Evolutionary conservation across 2,113 vertebrate genomes (phyloP), one percentile per base, ranked within the genome.

Genomic region (Australoheros scitulus): DNA sequence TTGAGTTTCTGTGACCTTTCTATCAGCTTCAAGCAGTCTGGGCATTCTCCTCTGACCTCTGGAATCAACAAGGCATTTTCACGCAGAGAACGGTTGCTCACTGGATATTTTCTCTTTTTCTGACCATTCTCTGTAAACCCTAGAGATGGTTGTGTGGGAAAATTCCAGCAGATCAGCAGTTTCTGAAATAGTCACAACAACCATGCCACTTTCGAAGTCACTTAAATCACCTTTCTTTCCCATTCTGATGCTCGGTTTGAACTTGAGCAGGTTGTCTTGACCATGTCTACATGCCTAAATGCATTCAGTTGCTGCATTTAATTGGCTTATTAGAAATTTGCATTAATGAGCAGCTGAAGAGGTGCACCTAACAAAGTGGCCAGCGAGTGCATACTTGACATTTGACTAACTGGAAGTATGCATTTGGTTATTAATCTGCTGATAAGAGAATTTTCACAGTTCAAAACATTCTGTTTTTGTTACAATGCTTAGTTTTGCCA

Each of bases 311-410:
- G 24, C 64, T 70, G 24, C 22, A 70, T 29, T 70, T 50, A 50
- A 70, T 70, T 70, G 64, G 64, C 47, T 70, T 70, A 70, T 70
- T 70, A 70, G 24, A 70, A 52, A 70, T 52, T 70, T 70, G 43
- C 6, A 7, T 32, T 26, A 70, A 52, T 70, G 65, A 50, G 24
- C 3, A 32, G 65, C 17, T 70, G 65, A 52, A 70, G 65, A 52
- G 43, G 65, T 43, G 43, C 29, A 70, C 43, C 24, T 52, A 70
- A 70, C 43, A 70, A 70, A 70, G 65, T 52, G 65, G 65, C 43
- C 24, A 29, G 24, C 50, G 43, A 70, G 65, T 52, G 65, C 29
- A 38, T 52, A 70, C 32, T 60, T 24, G 11, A 50, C 41, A 36
- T 60, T 57, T 20, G 38, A 60, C 38, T 63, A 43, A 61, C 32